A percentile compares a stretch with the other conserved stretches of the same genome.
Conservation (phyloP, 2,113 vertebrate genomes). For the Mugil cephalus region DNA sequence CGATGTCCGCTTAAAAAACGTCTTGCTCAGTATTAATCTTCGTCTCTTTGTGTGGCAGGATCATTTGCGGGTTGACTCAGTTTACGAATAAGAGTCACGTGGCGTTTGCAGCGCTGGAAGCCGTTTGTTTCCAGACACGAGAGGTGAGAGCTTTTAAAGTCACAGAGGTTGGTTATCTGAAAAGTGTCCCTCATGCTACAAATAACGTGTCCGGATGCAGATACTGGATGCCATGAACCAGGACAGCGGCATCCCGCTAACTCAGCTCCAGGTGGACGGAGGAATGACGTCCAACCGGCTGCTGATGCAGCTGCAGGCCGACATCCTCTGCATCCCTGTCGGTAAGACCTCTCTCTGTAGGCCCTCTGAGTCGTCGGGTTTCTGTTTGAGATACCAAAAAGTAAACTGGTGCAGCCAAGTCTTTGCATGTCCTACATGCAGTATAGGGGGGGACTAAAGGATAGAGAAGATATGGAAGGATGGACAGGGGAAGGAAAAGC, state of each 20-base stretch:
- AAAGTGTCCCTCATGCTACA: not conserved
- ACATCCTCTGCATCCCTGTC: constrained; percentile 95
- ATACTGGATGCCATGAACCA: constrained; percentile 96
- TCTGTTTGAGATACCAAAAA: no score
- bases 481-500: no score
- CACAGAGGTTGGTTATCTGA: no score
- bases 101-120: constrained; percentile 94
- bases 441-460: no score
- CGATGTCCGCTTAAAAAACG: not conserved
- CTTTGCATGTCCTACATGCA: no score
- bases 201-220: constrained; percentile 70
- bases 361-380: no score
- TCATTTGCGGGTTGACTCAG: constrained; percentile 96
- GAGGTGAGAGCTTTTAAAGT: constrained; percentile 78
- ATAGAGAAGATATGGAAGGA: no score
- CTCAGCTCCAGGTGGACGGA: constrained; percentile 92
- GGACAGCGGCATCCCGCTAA: constrained; percentile 93
- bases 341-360: constrained; percentile 81
- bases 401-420: no score
- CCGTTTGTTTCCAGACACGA: constrained; percentile 95
- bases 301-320: constrained; percentile 95
- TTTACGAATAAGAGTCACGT: constrained; percentile 95
- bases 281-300: constrained; percentile 94
- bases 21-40: not conserved
- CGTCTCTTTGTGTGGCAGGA: constrained; percentile 78